These are phyloP conservation scores for Oxyruncus cristatus DNA, from an alignment of 2,113 vertebrate species.

Conservation along the genomic window DNA sequence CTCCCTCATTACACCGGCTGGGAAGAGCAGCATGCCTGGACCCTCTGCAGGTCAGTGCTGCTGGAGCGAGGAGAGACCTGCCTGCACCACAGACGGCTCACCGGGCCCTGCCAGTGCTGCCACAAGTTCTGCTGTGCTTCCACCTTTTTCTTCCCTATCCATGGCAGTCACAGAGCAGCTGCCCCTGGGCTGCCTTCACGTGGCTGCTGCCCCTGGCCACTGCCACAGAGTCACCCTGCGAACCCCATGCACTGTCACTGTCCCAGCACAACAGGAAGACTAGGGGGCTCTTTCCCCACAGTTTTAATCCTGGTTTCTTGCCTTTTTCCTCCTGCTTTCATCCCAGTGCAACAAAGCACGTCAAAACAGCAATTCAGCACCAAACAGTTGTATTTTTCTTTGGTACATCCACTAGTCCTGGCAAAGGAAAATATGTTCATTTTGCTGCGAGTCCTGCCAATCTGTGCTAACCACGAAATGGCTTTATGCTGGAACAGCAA, in stretches of 20 bases:
- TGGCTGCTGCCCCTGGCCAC: not conserved
- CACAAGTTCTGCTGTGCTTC: not conserved
- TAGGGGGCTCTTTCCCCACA: not conserved
- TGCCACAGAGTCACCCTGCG: not conserved
- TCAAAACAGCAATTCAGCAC: not conserved
- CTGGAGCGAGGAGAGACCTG: accelerated
- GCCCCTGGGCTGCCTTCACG: not conserved
- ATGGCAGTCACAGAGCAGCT: not conserved
- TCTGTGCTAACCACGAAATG: not conserved
- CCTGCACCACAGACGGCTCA: accelerated
- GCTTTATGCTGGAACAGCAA: not conserved
- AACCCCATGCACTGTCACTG: accelerated
- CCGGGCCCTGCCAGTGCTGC: not conserved
- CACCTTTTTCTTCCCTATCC: not conserved
- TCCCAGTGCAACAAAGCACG: not conserved
- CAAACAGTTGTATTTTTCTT: not conserved
- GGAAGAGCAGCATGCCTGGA: not conserved
- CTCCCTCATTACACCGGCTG: accelerated
- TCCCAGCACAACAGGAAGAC: accelerated
- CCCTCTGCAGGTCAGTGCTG: not conserved
- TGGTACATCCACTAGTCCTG: not conserved
- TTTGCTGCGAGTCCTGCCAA: not conserved
- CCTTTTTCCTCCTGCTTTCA: not conserved
- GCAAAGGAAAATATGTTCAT: not conserved
- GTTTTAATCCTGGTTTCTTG: not conserved